Evolutionary conservation across 2,113 vertebrate genomes (phyloP), one percentile per base, ranked within the genome.

Genomic region (Electrona antarctica): DNA sequence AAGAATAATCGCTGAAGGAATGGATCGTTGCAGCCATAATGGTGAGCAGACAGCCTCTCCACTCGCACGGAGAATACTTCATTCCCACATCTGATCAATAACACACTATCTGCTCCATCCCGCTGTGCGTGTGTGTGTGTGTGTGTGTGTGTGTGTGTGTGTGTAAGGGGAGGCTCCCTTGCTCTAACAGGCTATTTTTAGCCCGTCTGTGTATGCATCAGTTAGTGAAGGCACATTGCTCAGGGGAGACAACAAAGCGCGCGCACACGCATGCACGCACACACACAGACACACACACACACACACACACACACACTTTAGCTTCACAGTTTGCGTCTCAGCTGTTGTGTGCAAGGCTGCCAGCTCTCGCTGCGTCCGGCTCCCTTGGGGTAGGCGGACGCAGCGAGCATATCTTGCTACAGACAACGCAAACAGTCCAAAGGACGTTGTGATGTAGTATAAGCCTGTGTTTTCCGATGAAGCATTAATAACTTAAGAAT

Each of bases 171-270:
- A 6, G 33, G 29, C 74, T 67, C 1, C 74, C 47, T 7, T 57
- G 21, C 2, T 49, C 75, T 74, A 69, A 77, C 69, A 64, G 85
- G 81, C 56, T 88, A 88, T 90, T 85, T 89, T 87, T 87, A 90
- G 82, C 72, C 61, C 21, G 52, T 58, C 63, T 1, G 15, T 83
- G 78, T 85, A 86, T 70, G 69, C 77, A 76, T 77, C 64, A 57
- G 12, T 70, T 58, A 28, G 65, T 54, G 73, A 73, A 0, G 47
- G 33, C 1, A 41, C 33, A 41, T 41, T 41, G 33, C 33, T 41
- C 33, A 57, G 52, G 29, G 57, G 56, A 14, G 67, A n/a, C 29
- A 14, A 12, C 33, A 41, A 21, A 48, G 57, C 11, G 67, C 1
- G 7, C 21, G 0, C 2, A 10, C 45, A 8, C 29, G 56, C 9